Evolutionary conservation across 2,113 vertebrate species (phyloP).

Genomic region (Pelecanoides urinatrix): DNA sequence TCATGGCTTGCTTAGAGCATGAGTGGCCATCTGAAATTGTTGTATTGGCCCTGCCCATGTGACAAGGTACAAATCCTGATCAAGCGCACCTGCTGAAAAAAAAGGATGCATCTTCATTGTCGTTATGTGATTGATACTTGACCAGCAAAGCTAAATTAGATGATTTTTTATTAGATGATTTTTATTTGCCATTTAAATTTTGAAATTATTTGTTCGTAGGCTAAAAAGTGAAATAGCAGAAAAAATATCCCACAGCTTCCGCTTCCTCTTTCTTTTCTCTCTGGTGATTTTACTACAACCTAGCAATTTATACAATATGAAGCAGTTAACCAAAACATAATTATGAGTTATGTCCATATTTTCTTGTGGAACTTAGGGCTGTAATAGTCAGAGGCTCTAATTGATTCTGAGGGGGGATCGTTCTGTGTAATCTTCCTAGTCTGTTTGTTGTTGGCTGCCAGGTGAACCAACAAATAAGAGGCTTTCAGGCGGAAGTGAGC

Average conservation of each 20-base stretch:
- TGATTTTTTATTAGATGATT: fast-evolving
- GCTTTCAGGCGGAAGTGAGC: neutral
- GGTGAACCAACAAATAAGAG: neutral
- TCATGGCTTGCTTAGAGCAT: neutral
- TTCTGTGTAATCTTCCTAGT: neutral
- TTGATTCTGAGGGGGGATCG: neutral
- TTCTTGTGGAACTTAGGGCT: neutral
- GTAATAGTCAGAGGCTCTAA: neutral
- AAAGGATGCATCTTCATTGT: neutral
- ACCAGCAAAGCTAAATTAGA: neutral
- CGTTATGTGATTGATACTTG: neutral
- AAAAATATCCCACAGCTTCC: neutral
- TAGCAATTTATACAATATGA: neutral
- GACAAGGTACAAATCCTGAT: neutral
- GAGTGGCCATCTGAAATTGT: neutral
- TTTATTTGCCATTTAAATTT: neutral
- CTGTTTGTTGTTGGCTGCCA: neutral
- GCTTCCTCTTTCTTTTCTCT: neutral
- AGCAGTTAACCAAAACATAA: neutral
- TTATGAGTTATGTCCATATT: neutral
- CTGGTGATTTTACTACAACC: neutral
- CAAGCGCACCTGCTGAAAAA: neutral
- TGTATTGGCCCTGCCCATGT: neutral
- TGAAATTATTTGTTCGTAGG: neutral
- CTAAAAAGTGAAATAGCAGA: neutral